Conservation (phyloP, 92 coral and sea anemone species). For the Montipora capitata region DNA sequence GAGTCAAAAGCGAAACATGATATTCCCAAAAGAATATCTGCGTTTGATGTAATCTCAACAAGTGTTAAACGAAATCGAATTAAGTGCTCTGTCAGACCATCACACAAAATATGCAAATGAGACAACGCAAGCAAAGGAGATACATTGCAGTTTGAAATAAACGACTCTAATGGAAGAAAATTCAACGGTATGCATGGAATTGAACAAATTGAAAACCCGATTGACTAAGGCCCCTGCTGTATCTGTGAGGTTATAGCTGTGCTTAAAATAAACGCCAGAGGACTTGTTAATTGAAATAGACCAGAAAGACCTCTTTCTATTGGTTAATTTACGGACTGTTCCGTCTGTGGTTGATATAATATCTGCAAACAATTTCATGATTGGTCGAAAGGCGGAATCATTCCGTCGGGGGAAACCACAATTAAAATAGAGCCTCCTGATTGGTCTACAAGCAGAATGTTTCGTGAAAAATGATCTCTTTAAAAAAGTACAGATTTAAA, state of each 20-base stretch:
- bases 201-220: too few relatives aligned
- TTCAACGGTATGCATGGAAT: background rate
- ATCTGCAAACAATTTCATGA: background rate
- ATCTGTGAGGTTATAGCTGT: background rate
- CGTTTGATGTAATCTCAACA: background rate
- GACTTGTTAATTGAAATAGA: background rate
- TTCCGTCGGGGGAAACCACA: background rate
- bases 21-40: background rate
- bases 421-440: background rate
- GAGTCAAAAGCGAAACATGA: background rate
- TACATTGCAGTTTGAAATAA: background rate
- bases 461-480: too few relatives aligned
- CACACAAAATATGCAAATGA: background rate
- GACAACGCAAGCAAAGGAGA: background rate
- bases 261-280: background rate
- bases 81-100: background rate
- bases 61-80: background rate
- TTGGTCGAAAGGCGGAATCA: background rate
- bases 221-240: too few relatives aligned
- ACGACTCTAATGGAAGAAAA: background rate
- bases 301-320: background rate
- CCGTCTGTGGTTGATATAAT: background rate
- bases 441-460: background rate
- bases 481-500: conserved; percentile 8
- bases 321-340: background rate